These are phyloP conservation scores for Pelvicachromis taeniatus DNA, from an alignment of 2,113 vertebrate species.

Conservation along the genomic window DNA sequence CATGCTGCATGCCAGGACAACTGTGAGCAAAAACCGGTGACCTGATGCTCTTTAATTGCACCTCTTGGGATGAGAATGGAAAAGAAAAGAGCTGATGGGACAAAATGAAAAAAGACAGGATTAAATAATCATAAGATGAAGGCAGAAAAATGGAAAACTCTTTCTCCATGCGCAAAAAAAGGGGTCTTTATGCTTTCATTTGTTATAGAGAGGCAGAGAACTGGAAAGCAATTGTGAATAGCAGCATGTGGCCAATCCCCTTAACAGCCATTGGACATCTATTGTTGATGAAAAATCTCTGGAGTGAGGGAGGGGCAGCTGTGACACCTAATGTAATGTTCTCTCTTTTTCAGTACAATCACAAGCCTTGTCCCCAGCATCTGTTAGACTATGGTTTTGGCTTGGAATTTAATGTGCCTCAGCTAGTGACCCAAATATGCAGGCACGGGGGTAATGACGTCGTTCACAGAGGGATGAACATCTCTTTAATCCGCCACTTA, in stretches of 20 bases:
- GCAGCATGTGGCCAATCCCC: conserved; percentile 53
- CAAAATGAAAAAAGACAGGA: neutral
- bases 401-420: conserved; percentile 7
- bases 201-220: neutral
- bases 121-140: conserved; percentile 26
- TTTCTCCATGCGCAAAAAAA: neutral
- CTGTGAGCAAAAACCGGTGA: conserved; percentile 23
- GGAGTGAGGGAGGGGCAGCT: conserved; percentile 16
- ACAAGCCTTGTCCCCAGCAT: conserved; percentile 30
- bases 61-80: conserved; percentile 41
- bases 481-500: conserved; percentile 48
- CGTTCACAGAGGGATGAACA: conserved; percentile 35
- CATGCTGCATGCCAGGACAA: conserved; percentile 51
- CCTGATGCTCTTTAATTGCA: conserved; percentile 58
- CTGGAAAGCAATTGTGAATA: conserved; percentile 20
- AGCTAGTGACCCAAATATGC: conserved; percentile 53
- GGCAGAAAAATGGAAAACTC: neutral
- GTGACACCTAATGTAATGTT: conserved; percentile 39
- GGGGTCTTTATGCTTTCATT: conserved; percentile 9
- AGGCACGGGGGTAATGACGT: conserved; percentile 36
- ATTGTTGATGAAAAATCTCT: conserved; percentile 44
- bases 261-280: conserved; percentile 49
- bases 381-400: conserved; percentile 12
- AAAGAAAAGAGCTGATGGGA: neutral
- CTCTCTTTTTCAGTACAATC: conserved; percentile 10